Evolutionary conservation across 2,888 invertebrate species (phyloP).

Genomic region (Entomobrya proxima): DNA sequence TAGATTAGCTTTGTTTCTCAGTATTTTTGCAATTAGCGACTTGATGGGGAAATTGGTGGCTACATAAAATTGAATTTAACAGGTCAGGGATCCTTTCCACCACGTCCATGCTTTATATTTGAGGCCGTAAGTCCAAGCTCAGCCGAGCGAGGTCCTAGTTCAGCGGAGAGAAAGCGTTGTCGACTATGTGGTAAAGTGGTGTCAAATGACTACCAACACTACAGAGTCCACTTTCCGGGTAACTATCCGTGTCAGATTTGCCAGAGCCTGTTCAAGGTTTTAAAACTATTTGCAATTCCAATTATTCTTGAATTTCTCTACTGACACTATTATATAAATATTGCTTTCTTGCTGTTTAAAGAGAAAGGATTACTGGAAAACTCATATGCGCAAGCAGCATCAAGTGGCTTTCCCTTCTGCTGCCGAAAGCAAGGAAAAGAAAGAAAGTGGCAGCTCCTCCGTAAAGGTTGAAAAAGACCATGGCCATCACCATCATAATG

Average conservation of each 20-base stretch:
- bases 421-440: constrained; percentile 60
- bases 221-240: constrained; percentile 71
- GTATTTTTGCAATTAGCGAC: constrained; percentile 45
- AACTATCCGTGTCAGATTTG: constrained; percentile 72
- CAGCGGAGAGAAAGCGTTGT: constrained; percentile 76
- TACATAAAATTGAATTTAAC: constrained; percentile 63
- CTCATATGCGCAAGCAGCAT: constrained; percentile 88
- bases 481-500: constrained; percentile 16
- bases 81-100: constrained; percentile 73
- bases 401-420: constrained; percentile 75
- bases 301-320: not conserved
- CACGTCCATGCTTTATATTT: constrained; percentile 74
- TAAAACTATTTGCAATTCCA: not conserved
- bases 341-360: constrained; percentile 80
- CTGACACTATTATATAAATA: not conserved
- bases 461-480: constrained; percentile 50
- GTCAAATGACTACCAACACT: constrained; percentile 76
- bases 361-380: constrained; percentile 90
- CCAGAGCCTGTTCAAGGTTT: constrained; percentile 68
- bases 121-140: constrained; percentile 71
- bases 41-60: constrained; percentile 57
- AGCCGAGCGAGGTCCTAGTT: constrained; percentile 63
- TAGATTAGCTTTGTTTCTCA: constrained; percentile 47
- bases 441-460: constrained; percentile 33
- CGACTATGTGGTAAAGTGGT: constrained; percentile 77